These are phyloP conservation scores for Nysson spinosus DNA, from an alignment of 2,888 invertebrate species.

Conservation along the genomic window DNA sequence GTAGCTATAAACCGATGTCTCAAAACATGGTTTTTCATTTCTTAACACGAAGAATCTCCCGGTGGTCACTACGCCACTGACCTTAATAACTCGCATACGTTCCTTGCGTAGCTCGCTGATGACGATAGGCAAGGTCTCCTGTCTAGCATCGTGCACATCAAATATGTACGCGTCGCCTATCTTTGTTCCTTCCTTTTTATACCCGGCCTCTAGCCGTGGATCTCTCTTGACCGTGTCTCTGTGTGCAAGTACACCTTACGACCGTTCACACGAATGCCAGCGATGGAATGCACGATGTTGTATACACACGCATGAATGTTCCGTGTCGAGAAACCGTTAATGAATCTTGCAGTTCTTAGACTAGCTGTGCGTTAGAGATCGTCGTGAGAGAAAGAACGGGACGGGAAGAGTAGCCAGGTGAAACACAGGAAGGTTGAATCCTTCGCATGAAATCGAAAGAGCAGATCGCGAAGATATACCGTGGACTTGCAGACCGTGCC, in stretches of 20 bases:
- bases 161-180: slow-evolving; percentile 37
- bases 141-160: slow-evolving; percentile 65
- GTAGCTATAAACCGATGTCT: too few species aligned
- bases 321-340: slow-evolving; percentile 71
- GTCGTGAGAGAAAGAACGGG: slow-evolving; percentile 19
- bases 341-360: slow-evolving; percentile 69
- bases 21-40: not conserved
- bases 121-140: slow-evolving; percentile 71
- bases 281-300: slow-evolving; percentile 60
- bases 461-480: slow-evolving; percentile 14
- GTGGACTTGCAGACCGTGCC: slow-evolving; percentile 5
- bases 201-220: slow-evolving; percentile 33
- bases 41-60: slow-evolving; percentile 17
- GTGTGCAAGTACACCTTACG: slow-evolving; percentile 57
- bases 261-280: slow-evolving; percentile 61
- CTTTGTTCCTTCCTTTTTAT: slow-evolving; percentile 23
- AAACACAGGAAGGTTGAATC: slow-evolving; percentile 16
- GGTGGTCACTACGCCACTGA: slow-evolving; percentile 64
- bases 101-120: slow-evolving; percentile 66
- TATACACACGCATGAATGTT: slow-evolving; percentile 34
- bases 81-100: slow-evolving; percentile 71
- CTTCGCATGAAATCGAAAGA: slow-evolving; percentile 23
- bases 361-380: slow-evolving; percentile 44
- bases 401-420: slow-evolving; percentile 5
- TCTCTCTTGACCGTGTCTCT: slow-evolving; percentile 28